Conservation (phyloP, 2,113 vertebrate species). For the Bubo bubo region DNA sequence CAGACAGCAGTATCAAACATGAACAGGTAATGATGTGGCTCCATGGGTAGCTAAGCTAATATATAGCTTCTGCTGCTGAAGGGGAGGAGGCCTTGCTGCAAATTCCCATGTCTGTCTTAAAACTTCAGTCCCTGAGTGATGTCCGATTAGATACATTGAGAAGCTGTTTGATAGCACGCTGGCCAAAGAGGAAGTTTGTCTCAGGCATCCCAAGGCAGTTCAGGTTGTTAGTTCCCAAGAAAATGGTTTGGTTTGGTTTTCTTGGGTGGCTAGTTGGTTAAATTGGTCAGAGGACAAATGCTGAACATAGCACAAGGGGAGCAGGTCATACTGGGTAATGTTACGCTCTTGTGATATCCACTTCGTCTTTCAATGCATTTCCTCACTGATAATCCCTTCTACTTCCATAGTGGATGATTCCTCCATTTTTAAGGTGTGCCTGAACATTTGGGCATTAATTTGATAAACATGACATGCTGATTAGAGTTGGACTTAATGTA, state of each 20-base stretch:
- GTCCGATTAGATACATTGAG: neutral
- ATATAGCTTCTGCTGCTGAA: neutral
- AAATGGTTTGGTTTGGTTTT: neutral
- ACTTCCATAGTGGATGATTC: neutral
- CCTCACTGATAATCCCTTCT: no score
- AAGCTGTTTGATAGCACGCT: neutral
- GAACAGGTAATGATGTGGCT: neutral
- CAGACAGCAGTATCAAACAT: neutral
- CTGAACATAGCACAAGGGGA: neutral
- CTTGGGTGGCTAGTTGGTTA: neutral
- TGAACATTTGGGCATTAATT: neutral
- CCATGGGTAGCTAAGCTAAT: neutral
- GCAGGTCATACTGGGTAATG: neutral
- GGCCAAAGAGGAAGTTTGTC: neutral
- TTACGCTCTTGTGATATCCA: no score
- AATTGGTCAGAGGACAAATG: neutral
- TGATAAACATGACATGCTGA: neutral
- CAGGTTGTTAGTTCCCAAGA: neutral
- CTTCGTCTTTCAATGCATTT: no score
- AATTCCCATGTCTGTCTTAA: neutral
- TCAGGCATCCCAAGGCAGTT: neutral
- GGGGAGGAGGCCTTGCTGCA: neutral
- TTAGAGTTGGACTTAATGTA: neutral
- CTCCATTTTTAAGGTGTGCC: neutral
- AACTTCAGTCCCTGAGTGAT: neutral